Base-by-base conservation (phyloP, 2,797 vertebrate genomes). In the Paratrypauchen microcephalus region DNA sequence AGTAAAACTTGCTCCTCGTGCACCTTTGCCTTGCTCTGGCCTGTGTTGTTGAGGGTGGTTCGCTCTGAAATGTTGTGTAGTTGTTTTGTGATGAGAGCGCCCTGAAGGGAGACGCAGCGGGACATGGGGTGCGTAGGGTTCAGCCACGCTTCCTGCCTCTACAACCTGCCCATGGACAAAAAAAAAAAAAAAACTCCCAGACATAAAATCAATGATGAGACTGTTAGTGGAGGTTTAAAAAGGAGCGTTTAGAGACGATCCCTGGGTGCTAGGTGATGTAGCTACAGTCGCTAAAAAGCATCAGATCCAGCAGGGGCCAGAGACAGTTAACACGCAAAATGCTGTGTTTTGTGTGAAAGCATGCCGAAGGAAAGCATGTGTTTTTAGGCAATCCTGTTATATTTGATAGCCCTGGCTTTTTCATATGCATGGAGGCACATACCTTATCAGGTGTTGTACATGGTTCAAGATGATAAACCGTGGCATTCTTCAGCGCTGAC, bases 141-240 rank as follows among this genome's bases (percentile, higher is more conserved):
- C 90, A 92, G 90, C 92, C 89, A 87, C 84, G 88, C 90, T 91
- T 89, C 87, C 86, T 90, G 87, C 90, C 85, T 91, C 58, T 83
- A 86, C 87, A 91, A 91, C 83, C 87, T 78, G 82, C 86, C 86
- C 76, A 87, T 79, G 77, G 56, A 71, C 58, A 66, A 63, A 55
- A 65, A 66, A 63, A 55, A 65, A n/a, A n/a, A 69, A 84, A 26
- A 83, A 72, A 84, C 73, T 70, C 71, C 81, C 80, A 91, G 89
- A 93, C 90, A 90, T 89, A 92, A 94, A 94, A 94, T 94, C 92
- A 94, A 93, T 94, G 91, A 89, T 90, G 89, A 91, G 87, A 86
- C 88, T 91, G 89, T 93, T 93, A 93, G 91, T 90, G 86, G 89
- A 92, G 91, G 89, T 93, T 93, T 92, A 87, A 90, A 91, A 90